Base-by-base conservation (phyloP, 1,140 invertebrate genomes). In the Eurosta solidaginis region DNA sequence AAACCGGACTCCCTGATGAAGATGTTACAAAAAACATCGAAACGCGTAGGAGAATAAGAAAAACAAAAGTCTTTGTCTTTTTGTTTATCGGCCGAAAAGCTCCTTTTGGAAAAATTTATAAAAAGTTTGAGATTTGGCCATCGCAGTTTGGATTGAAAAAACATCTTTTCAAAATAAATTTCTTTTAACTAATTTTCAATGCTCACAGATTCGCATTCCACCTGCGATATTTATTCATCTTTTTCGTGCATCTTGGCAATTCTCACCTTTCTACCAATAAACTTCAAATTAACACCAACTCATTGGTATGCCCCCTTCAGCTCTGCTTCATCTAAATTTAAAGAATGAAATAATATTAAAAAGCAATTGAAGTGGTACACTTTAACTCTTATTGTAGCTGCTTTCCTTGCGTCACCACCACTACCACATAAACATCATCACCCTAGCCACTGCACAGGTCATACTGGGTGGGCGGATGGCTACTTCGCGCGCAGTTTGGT, bases 291-390 rank as follows among this genome's bases (percentile, higher is more conserved):
- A 68, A 68, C 59, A 68, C 59, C 59, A 36, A 33, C 59, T 42
- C 22, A 40, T 40, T 40, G 59, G 33, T 20, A 5, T 33, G 59
- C 36, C 59, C 33, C 27, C 59, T 40, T 68, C 59, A 42, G 59
- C 33, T 0, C 17, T 10, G 33, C 59, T 22, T 20, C 59, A 68
- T 40, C 59, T 68, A 33, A 68, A 68, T 40, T 68, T 68, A 68
- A 68, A 68, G 59, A 68, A 68, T 68, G 40, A 68, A 68, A 68
- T 68, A 40, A 42, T 68, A 68, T 68, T 40, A 68, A 68, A 68
- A 68, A 68, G 7, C 59, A n/a, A 68, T 68, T 68, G 59, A 68
- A 68, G 59, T 42, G 59, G n/a, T n/a, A n/a, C n/a, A n/a, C 59
- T 7, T 33, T 47, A 2, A 47, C 45, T 47, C 12, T 47, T 9